A percentile compares a stretch with the other conserved stretches of the same genome.
These are phyloP conservation scores for Digitonthophagus gazella DNA, from an alignment of 2,888 invertebrate species.

Conservation along the genomic window DNA sequence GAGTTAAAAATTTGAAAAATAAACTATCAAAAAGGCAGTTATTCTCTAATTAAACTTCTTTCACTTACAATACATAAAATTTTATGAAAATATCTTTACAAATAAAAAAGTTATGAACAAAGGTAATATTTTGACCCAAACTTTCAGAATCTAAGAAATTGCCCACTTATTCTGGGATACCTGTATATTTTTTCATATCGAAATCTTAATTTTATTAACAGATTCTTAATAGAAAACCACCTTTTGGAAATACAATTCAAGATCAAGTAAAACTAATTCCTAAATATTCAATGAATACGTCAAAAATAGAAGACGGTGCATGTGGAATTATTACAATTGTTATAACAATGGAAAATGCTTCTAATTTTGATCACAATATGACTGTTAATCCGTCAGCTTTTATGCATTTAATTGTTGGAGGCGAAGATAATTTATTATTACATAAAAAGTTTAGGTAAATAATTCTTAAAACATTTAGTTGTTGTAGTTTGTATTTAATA, in stretches of 20 bases:
- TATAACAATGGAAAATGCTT: constrained; percentile 48
- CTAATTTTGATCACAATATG: constrained; percentile 48
- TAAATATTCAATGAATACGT: constrained; percentile 54
- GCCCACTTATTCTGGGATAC: too few relatives aligned
- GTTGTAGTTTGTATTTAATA: constrained; percentile 17
- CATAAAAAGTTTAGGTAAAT: constrained; percentile 58
- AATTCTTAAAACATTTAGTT: constrained; percentile 14
- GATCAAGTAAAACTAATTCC: constrained; percentile 64
- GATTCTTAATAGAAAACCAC: constrained; percentile 72
- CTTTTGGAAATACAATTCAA: constrained; percentile 67
- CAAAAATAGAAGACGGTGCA: constrained; percentile 15
- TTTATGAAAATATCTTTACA: too few relatives aligned
- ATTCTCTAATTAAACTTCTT: too few relatives aligned
- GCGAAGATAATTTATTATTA: constrained; percentile 59
- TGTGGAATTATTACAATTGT: constrained; percentile 33
- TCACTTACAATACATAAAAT: too few relatives aligned
- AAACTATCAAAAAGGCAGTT: too few relatives aligned
- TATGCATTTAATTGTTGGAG: constrained; percentile 63
- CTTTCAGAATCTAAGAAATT: too few relatives aligned
- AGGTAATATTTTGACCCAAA: constrained; percentile 20
- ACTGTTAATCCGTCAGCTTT: constrained; percentile 57
- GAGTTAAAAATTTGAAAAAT: too few relatives aligned
- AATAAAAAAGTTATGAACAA: too few relatives aligned
- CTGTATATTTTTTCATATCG: too few relatives aligned
- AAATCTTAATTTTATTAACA: too few relatives aligned